A percentile compares a stretch with the other conserved stretches of the same genome.
Conservation (phyloP, 2,888 invertebrate species). For the Dasypolia templi region DNA sequence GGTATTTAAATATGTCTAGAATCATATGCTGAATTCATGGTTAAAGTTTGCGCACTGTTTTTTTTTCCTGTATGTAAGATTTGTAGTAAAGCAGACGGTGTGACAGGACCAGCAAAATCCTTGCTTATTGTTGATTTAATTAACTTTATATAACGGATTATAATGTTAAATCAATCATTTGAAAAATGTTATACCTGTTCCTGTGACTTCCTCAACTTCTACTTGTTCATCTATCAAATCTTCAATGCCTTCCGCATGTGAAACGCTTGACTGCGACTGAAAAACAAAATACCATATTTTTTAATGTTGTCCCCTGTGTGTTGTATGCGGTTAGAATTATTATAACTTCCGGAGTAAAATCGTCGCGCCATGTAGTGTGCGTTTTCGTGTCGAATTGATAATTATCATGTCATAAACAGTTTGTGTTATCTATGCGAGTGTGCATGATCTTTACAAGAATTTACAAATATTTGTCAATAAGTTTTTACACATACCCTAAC, state of each 20-base stretch:
- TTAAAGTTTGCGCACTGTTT: too few species aligned
- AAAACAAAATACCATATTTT: conserved; percentile 47
- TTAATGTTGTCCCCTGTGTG: neutral
- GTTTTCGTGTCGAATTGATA: neutral
- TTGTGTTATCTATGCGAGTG: neutral
- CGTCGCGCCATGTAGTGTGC: neutral
- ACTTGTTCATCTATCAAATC: conserved; percentile 79
- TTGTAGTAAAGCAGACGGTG: neutral
- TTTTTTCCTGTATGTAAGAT: neutral
- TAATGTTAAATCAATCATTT: neutral
- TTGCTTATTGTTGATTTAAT: neutral
- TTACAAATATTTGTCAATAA: neutral
- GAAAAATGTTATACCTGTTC: conserved; percentile 85
- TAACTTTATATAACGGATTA: neutral
- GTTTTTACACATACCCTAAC: conserved; percentile 32
- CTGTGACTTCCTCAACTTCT: conserved; percentile 92
- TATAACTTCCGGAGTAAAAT: neutral
- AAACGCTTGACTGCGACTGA: conserved; percentile 78
- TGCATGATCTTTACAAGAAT: neutral
- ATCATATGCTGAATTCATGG: too few species aligned
- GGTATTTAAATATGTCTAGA: too few species aligned
- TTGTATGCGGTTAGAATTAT: conserved; percentile 1
- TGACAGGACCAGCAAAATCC: neutral
- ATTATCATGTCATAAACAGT: neutral
- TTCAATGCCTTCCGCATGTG: conserved; percentile 70